phyloP scores from a whole-genome alignment of 2,888 invertebrate genomes.

The Ophonus ardosiacus region DNA sequence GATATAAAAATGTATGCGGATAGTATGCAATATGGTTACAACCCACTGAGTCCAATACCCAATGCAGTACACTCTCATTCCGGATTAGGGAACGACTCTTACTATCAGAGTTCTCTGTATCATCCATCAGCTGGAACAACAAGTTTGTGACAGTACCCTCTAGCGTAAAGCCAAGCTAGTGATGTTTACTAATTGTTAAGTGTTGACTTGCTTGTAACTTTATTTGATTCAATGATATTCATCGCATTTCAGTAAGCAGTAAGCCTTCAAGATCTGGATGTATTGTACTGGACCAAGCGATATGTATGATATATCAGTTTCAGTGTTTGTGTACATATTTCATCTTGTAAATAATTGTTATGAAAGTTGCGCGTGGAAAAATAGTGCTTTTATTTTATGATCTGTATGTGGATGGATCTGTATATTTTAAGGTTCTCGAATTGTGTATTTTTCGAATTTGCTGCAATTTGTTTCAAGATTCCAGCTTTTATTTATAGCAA shows the following conservation, averaged over 20 bases:
- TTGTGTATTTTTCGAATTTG: slow-evolving; percentile 17
- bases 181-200: slow-evolving; percentile 49
- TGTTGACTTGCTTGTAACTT: slow-evolving; percentile 47
- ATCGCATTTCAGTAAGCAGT: slow-evolving; percentile 1
- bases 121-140: slow-evolving; percentile 84
- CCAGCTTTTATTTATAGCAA: slow-evolving; percentile 23
- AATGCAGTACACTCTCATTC: slow-evolving; percentile 80
- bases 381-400: slow-evolving; percentile 34
- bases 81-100: slow-evolving; percentile 84
- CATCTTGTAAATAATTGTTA: slow-evolving; percentile 62
- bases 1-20: slow-evolving; percentile 94
- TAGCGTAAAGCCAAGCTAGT: slow-evolving; percentile 82
- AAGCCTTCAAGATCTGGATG: slow-evolving; percentile 56
- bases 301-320: slow-evolving; percentile 36
- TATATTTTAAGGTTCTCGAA: slow-evolving; percentile 45
- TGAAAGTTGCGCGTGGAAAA: not conserved
- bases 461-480: not conserved
- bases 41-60: slow-evolving; percentile 80
- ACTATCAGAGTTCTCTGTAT: slow-evolving; percentile 91
- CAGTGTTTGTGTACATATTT: slow-evolving; percentile 57
- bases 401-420: slow-evolving; percentile 50
- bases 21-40: slow-evolving; percentile 82
- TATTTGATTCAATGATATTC: slow-evolving; percentile 40
- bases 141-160: slow-evolving; percentile 95
- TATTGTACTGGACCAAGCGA: slow-evolving; percentile 32